These are phyloP conservation scores for Lepas anatifera DNA, from an alignment of 2,888 invertebrate species.

Conservation along the genomic window DNA sequence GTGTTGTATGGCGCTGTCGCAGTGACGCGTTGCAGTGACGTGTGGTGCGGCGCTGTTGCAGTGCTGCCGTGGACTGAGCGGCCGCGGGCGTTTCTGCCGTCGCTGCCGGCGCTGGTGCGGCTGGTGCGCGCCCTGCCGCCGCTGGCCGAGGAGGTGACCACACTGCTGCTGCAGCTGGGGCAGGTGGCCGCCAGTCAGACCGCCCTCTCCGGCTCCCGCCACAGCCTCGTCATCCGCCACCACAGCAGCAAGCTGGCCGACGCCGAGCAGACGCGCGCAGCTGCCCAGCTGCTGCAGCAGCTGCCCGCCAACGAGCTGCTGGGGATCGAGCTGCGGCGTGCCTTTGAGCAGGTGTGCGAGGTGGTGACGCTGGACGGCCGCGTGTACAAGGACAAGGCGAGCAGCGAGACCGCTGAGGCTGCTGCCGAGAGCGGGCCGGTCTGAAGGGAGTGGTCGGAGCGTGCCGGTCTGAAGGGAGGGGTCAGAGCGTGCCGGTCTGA, in stretches of 20 bases:
- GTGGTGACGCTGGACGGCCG: neutral
- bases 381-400: neutral
- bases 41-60: neutral
- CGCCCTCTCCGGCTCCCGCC: slow-evolving; percentile 39
- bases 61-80: slow-evolving; percentile 3
- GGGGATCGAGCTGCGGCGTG: neutral
- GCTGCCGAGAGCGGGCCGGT: too few relatives aligned
- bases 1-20: too few relatives aligned
- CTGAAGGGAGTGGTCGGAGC: too few relatives aligned
- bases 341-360: neutral
- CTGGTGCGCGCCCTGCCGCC: slow-evolving; percentile 89
- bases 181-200: slow-evolving; percentile 73
- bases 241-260: neutral
- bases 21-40: too few relatives aligned
- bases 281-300: neutral
- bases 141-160: slow-evolving; percentile 74
- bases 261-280: neutral
- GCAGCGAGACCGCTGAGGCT: too few relatives aligned
- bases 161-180: slow-evolving; percentile 71
- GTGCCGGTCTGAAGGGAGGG: too few relatives aligned
- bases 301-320: slow-evolving; percentile 1
- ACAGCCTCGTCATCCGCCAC: neutral
- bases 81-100: slow-evolving; percentile 8
- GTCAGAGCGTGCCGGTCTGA: too few relatives aligned
- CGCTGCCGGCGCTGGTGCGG: slow-evolving; percentile 69